Conservation (phyloP, 2,797 vertebrate genomes). For the Mallotus villosus region DNA sequence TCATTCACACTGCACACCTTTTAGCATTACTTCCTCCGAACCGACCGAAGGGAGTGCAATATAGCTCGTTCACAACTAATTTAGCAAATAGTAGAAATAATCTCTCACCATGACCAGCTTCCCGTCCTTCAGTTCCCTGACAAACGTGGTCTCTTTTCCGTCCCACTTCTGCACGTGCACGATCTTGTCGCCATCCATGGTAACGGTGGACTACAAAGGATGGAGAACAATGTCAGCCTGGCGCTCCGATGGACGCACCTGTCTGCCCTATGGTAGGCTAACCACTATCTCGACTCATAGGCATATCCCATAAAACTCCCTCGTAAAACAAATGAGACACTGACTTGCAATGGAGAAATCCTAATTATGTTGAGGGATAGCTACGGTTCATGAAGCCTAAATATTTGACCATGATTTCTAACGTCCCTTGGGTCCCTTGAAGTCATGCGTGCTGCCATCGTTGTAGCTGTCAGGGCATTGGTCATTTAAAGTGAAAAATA, state of each 20-base stretch:
- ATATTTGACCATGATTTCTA: too few relatives aligned
- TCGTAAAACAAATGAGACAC: not conserved
- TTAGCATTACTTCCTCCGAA: not conserved
- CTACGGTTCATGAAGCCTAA: too few relatives aligned
- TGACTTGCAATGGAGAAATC: not conserved
- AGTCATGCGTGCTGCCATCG: too few relatives aligned
- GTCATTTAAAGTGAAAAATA: not conserved
- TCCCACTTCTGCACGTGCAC: slow-evolving; percentile 95
- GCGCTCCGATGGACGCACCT: not conserved
- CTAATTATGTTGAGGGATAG: not conserved
- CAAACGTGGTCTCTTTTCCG: slow-evolving; percentile 87
- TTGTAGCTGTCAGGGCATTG: too few relatives aligned
- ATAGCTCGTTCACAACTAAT: not conserved
- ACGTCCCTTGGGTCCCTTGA: too few relatives aligned
- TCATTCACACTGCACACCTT: not conserved
- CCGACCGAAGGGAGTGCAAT: not conserved
- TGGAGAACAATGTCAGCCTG: slow-evolving; percentile 14
- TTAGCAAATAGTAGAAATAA: not conserved
- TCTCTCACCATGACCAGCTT: slow-evolving; percentile 87
- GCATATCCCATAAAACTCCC: not conserved
- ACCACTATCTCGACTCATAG: not conserved
- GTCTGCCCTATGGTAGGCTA: too few relatives aligned
- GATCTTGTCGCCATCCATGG: slow-evolving; percentile 84
- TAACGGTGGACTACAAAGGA: slow-evolving; percentile 82
- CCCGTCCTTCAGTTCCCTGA: slow-evolving; percentile 89